Conservation (phyloP, 2,888 invertebrate species). For the Drosophila seclusa region DNA sequence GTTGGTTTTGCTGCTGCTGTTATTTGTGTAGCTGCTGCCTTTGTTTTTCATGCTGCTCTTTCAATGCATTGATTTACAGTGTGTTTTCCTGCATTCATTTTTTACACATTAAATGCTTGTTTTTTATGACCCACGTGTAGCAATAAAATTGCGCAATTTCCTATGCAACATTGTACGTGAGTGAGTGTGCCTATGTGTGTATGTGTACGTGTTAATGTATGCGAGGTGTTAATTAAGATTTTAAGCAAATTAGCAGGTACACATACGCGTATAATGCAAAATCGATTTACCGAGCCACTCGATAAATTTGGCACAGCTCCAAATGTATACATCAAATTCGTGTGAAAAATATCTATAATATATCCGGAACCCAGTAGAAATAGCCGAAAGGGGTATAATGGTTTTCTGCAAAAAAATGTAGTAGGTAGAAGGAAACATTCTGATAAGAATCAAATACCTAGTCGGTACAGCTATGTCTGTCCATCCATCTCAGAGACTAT, state of each 20-base stretch:
- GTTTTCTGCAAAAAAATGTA: not conserved
- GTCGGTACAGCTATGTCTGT: not conserved
- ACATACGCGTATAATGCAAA: constrained; percentile 62
- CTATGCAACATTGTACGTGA: not conserved
- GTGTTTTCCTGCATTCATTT: constrained; percentile 40
- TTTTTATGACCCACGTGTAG: constrained; percentile 70
- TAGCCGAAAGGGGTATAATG: not conserved
- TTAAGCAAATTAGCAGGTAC: constrained; percentile 77
- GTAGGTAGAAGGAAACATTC: not conserved
- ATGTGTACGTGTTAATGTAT: constrained; percentile 8
- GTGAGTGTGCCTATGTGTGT: constrained; percentile 3
- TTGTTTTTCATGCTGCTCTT: constrained; percentile 27
- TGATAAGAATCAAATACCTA: not conserved
- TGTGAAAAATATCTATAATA: constrained; percentile 13
- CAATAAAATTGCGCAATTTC: constrained; percentile 53
- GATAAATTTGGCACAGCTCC: constrained; percentile 61
- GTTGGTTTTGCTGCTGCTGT: not conserved
- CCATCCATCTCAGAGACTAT: not conserved
- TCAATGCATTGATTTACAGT: constrained; percentile 69
- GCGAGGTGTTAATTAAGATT: constrained; percentile 75
- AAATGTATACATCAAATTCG: constrained; percentile 18
- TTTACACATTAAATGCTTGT: constrained; percentile 54
- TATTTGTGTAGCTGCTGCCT: constrained; percentile 27
- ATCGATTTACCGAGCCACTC: constrained; percentile 63
- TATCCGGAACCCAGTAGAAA: not conserved